A percentile compares a stretch with the other conserved stretches of the same genome.
Evolutionary conservation across 2,113 vertebrate species (phyloP).

Genomic region (Actenoides lindsayi): DNA sequence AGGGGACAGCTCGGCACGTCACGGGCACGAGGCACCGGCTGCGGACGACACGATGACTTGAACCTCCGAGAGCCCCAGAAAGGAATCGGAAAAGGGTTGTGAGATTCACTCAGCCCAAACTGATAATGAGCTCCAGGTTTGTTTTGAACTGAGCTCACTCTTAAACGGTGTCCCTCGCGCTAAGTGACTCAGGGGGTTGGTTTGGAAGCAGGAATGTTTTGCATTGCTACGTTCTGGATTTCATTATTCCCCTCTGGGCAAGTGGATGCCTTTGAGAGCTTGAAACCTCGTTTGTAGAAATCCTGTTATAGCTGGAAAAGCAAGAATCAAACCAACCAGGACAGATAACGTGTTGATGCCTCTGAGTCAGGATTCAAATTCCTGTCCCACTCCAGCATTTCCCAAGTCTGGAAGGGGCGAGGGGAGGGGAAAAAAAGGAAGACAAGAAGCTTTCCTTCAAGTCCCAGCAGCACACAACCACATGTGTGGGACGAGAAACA

Average conservation of each 20-base stretch:
- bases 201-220: constrained; percentile 9
- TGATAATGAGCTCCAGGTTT: constrained; percentile 54
- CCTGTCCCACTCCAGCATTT: neutral
- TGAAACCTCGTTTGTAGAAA: constrained; percentile 39
- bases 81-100: neutral
- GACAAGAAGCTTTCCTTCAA: neutral
- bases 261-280: constrained; percentile 1
- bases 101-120: constrained; percentile 6
- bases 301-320: constrained; percentile 23
- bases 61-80: neutral
- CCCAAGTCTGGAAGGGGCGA: neutral
- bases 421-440: neutral
- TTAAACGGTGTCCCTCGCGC: neutral
- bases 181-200: neutral
- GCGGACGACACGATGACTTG: neutral
- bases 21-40: neutral
- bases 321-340: constrained; percentile 24
- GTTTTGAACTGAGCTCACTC: constrained; percentile 46
- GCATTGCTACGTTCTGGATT: constrained; percentile 42
- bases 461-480: neutral
- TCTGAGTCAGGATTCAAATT: constrained; percentile 6
- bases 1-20: neutral
- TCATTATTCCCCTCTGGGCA: constrained; percentile 49
- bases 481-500: neutral
- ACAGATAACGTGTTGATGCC: neutral